A percentile compares a stretch with the other conserved stretches of the same genome.
Evolutionary conservation across 1,140 invertebrate species (phyloP).

Genomic region (Meloidogyne exigua): DNA sequence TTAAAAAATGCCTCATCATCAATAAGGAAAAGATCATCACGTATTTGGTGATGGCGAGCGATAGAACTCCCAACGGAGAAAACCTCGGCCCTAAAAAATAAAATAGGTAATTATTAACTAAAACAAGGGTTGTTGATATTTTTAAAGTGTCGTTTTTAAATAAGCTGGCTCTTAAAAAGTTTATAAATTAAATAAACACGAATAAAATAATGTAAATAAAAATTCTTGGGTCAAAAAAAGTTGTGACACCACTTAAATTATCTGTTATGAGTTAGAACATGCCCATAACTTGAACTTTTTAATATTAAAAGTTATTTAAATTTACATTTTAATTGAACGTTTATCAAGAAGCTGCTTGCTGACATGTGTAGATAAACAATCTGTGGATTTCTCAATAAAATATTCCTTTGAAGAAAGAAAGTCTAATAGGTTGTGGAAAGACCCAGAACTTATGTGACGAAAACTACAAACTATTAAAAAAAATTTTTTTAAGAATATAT

Average conservation of each 20-base stretch:
- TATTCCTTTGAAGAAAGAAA: slow-evolving; percentile 1
- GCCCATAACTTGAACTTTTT: too few species aligned
- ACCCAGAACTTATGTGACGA: slow-evolving; percentile 8
- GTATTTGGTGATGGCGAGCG: not conserved
- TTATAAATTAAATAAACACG: too few species aligned
- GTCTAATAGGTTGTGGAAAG: slow-evolving; percentile 25
- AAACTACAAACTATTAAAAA: slow-evolving; percentile 23
- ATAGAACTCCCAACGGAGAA: slow-evolving; percentile 14
- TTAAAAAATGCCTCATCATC: slow-evolving; percentile 27
- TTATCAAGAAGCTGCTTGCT: slow-evolving; percentile 9
- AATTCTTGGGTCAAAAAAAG: too few species aligned
- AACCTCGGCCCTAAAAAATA: slow-evolving; percentile 19
- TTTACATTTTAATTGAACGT: slow-evolving; percentile 22
- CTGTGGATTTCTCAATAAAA: slow-evolving; percentile 20
- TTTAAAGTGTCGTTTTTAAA: too few species aligned
- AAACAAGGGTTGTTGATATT: not conserved
- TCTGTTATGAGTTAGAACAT: too few species aligned
- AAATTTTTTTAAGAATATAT: not conserved
- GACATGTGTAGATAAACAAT: slow-evolving; percentile 27
- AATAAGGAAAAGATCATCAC: slow-evolving; percentile 4
- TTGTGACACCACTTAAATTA: too few species aligned
- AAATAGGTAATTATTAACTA: not conserved
- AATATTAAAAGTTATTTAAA: slow-evolving; percentile 6
- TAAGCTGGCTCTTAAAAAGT: too few species aligned
- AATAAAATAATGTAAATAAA: too few species aligned